These are phyloP conservation scores for Onychostruthus taczanowskii DNA, from an alignment of 2,113 vertebrate species.

Conservation along the genomic window DNA sequence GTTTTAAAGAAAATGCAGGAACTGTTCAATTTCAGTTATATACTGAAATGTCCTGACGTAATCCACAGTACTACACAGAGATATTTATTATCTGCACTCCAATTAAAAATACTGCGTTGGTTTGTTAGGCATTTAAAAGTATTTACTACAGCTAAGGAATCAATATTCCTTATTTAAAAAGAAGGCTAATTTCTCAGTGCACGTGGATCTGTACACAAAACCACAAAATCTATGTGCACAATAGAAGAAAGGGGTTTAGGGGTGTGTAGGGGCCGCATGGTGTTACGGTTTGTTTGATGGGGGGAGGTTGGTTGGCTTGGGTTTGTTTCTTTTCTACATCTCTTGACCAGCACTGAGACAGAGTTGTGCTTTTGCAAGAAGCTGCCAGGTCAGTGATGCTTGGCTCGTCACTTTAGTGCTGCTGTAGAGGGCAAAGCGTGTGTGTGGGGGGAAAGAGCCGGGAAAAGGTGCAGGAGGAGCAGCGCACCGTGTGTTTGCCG, in stretches of 20 bases:
- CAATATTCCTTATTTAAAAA: background rate
- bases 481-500: rapidly evolving
- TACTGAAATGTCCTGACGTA: background rate
- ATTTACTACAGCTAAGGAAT: background rate
- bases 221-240: background rate
- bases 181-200: background rate
- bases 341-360: background rate
- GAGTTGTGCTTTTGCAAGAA: background rate
- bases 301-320: background rate
- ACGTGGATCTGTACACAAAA: background rate
- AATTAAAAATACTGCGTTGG: background rate
- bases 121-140: background rate
- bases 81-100: background rate
- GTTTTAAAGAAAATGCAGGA: background rate
- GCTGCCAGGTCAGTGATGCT: background rate
- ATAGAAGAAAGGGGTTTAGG: background rate
- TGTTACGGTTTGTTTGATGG: background rate
- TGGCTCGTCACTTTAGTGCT: background rate
- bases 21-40: background rate
- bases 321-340: background rate
- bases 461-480: background rate
- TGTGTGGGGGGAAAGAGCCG: background rate
- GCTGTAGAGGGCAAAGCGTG: rapidly evolving
- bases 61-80: background rate
- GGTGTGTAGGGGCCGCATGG: rapidly evolving